Evolutionary conservation across 2,888 invertebrate genomes (phyloP).

Genomic region (Corythucha ciliata): DNA sequence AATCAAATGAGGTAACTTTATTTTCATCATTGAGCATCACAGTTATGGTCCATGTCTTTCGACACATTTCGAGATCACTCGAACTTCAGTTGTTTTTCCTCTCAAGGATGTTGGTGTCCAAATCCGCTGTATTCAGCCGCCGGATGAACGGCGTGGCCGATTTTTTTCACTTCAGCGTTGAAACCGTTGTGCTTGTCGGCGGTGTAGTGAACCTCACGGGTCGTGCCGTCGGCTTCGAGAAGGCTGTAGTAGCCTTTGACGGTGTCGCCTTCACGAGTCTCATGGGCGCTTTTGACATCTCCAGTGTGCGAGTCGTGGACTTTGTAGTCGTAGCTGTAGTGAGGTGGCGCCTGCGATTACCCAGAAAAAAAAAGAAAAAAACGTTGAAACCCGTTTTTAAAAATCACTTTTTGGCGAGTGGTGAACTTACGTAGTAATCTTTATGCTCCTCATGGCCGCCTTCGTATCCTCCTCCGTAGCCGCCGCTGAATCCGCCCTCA

Average conservation of each 20-base stretch:
- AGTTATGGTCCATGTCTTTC: too few relatives aligned
- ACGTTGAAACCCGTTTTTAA: too few relatives aligned
- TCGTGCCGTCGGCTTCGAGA: conserved; percentile 23
- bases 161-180: conserved; percentile 25
- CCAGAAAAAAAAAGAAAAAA: too few relatives aligned
- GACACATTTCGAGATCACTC: too few relatives aligned
- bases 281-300: conserved; percentile 24
- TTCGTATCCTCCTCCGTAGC: conserved; percentile 16
- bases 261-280: conserved; percentile 27
- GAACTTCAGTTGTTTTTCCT: too few relatives aligned
- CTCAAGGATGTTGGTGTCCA: too few relatives aligned
- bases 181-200: conserved; percentile 25
- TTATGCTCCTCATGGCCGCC: conserved; percentile 24
- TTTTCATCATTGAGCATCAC: too few relatives aligned
- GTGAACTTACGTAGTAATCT: conserved; percentile 25
- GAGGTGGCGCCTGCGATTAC: conserved; percentile 23
- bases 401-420: too few relatives aligned
- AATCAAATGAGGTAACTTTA: too few relatives aligned
- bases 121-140: conserved; percentile 29
- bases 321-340: conserved; percentile 27
- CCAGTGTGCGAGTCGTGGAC: conserved; percentile 27
- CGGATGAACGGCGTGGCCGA: conserved; percentile 33
- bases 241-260: conserved; percentile 28
- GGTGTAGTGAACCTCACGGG: conserved; percentile 24
- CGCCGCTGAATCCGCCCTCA: conserved; percentile 18